A percentile compares a stretch with the other conserved stretches of the same genome.
Conservation (phyloP, 35 echinoderm and acorn worm genomes). For the Patiria miniata region DNA sequence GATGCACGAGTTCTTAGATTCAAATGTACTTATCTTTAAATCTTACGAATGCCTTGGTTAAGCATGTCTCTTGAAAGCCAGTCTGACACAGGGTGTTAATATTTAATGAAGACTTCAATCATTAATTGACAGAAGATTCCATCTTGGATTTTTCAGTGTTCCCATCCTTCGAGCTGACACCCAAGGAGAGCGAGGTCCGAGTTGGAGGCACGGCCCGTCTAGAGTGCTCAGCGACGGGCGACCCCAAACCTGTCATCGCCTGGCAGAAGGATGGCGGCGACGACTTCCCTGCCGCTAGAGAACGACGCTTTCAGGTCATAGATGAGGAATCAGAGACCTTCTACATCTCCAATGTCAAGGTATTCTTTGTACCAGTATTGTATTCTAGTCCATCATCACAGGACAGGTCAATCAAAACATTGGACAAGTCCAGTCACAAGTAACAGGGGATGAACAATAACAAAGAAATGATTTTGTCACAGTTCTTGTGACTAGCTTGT, state of each 20-base stretch:
- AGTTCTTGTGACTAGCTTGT: too few relatives aligned
- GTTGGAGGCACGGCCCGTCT: slow-evolving; percentile 65
- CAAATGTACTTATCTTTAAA: too few relatives aligned
- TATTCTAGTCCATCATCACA: too few relatives aligned
- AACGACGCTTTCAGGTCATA: slow-evolving; percentile 81
- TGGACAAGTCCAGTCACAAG: too few relatives aligned
- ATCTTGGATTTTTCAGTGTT: slow-evolving; percentile 74
- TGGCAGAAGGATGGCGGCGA: slow-evolving; percentile 95
- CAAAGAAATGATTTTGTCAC: too few relatives aligned
- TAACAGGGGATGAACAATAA: too few relatives aligned
- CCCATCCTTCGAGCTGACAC: slow-evolving; percentile 79
- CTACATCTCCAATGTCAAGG: slow-evolving; percentile 79
- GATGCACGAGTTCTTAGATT: too few relatives aligned
- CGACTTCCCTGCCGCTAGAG: slow-evolving; percentile 87
- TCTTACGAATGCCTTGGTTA: too few relatives aligned
- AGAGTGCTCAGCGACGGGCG: slow-evolving; percentile 83
- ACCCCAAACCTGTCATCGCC: slow-evolving; percentile 84
- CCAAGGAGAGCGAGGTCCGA: slow-evolving; percentile 54
- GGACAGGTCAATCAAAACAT: too few relatives aligned
- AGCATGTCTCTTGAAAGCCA: too few relatives aligned
- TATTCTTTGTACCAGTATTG: slow-evolving; percentile 60
- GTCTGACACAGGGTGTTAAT: neutral
- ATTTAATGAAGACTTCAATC: too few relatives aligned
- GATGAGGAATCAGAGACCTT: slow-evolving; percentile 67
- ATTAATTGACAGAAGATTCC: too few relatives aligned